Evolutionary conservation across 2,113 vertebrate genomes (phyloP).

Genomic region (Trogon surrucura): DNA sequence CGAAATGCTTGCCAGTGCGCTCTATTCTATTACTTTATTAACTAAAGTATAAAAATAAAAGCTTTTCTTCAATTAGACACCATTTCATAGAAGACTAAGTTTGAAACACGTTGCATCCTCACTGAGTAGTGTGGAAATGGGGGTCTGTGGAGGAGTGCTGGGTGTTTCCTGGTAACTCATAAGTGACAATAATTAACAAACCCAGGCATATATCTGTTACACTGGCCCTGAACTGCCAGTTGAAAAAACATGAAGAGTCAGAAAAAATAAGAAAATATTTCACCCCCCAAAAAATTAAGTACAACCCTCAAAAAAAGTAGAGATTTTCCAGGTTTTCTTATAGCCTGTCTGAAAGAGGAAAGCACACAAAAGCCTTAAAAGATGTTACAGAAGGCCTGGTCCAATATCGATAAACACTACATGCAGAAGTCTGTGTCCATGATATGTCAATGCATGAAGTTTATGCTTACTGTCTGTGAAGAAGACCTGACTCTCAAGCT

Average conservation of each 20-base stretch:
- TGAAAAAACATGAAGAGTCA: background rate
- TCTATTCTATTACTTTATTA: background rate
- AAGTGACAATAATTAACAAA: background rate
- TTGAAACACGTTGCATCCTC: background rate
- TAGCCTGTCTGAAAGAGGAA: background rate
- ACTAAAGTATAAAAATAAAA: background rate
- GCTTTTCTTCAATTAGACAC: background rate
- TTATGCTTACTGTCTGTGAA: background rate
- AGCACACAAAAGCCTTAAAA: background rate
- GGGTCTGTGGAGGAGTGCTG: background rate
- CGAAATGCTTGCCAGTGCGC: background rate
- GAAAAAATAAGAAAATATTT: background rate
- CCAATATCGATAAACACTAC: background rate
- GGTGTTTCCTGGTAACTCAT: background rate
- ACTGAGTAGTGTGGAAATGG: background rate
- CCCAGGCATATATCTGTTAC: background rate
- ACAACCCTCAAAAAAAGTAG: background rate
- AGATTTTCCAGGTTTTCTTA: background rate
- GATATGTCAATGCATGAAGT: background rate
- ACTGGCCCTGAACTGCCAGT: background rate
- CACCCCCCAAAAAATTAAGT: background rate
- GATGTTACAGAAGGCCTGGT: background rate
- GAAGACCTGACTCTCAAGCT: background rate
- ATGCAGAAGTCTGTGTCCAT: fast-evolving
- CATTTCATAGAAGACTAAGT: background rate